These are phyloP conservation scores for Ooceraea biroi DNA, from an alignment of 1,140 invertebrate species.

Conservation along the genomic window DNA sequence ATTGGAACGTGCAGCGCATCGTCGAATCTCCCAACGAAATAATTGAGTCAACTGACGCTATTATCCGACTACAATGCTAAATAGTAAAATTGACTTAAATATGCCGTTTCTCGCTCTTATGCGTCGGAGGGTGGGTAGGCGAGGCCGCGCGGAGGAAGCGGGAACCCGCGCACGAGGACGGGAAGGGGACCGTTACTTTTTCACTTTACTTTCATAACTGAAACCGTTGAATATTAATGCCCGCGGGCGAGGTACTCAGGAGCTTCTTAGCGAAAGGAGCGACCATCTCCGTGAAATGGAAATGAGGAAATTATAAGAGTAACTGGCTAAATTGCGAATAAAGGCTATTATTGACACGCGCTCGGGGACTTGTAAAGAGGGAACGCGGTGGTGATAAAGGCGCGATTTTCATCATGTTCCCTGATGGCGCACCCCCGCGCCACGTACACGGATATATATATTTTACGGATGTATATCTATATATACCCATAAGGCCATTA, in stretches of 20 bases:
- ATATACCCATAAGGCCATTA: constrained; percentile 33
- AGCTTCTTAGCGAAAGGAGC: constrained; percentile 76
- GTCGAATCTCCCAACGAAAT: constrained; percentile 67
- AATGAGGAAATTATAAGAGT: constrained; percentile 84
- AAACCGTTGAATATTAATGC: constrained; percentile 85
- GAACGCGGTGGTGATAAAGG: constrained; percentile 67
- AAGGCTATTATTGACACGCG: constrained; percentile 79
- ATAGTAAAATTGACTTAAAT: constrained; percentile 84
- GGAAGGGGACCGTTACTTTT: constrained; percentile 80
- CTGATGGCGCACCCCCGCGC: constrained; percentile 21
- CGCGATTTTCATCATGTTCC: constrained; percentile 52
- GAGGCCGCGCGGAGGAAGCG: constrained; percentile 9
- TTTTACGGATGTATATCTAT: no score
- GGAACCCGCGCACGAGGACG: constrained; percentile 49
- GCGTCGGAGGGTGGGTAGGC: constrained; percentile 42
- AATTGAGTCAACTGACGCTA: constrained; percentile 79
- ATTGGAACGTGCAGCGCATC: constrained; percentile 63
- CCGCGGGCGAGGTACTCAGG: constrained; percentile 74
- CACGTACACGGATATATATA: constrained; percentile 27
- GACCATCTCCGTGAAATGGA: constrained; percentile 79
- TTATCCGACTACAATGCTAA: constrained; percentile 82
- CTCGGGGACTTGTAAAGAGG: constrained; percentile 34
- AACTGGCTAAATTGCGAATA: constrained; percentile 82
- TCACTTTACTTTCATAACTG: constrained; percentile 86
- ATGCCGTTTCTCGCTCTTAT: constrained; percentile 70